A percentile compares a stretch with the other conserved stretches of the same genome.
These are phyloP conservation scores for Myotis planiceps DNA, from an alignment of 2,797 vertebrate genomes.

Conservation along the genomic window DNA sequence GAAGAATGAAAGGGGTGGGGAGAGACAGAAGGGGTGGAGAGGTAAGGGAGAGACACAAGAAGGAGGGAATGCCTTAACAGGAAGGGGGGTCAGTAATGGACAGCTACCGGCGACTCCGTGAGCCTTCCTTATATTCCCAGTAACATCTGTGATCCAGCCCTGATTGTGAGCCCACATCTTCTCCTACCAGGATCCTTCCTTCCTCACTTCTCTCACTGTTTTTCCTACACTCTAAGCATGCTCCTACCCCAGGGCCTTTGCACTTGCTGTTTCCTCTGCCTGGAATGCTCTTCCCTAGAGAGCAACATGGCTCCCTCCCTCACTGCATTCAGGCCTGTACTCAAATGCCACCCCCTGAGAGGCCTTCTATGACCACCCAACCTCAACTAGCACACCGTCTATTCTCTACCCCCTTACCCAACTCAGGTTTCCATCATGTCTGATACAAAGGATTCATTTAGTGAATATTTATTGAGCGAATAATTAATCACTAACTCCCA, in stretches of 20 bases:
- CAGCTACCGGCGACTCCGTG: background rate
- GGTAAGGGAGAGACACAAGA: no score
- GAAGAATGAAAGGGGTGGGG: background rate
- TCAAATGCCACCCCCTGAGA: background rate
- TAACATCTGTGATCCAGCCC: no score
- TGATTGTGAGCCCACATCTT: background rate
- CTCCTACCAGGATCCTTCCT: background rate
- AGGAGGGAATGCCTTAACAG: background rate
- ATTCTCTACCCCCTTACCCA: background rate
- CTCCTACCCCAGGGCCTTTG: background rate
- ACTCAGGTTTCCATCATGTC: background rate
- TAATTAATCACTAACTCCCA: background rate
- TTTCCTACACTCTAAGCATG: rapidly evolving
- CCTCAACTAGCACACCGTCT: background rate
- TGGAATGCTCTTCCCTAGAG: background rate
- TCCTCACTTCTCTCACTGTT: background rate
- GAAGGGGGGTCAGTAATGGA: background rate
- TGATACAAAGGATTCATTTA: background rate
- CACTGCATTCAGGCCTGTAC: background rate
- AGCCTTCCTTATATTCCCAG: background rate
- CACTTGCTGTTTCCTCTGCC: background rate
- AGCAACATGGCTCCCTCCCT: background rate
- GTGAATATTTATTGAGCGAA: background rate
- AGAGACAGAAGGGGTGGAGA: background rate
- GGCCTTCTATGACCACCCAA: background rate